Evolutionary conservation across 2,113 vertebrate genomes (phyloP).

Genomic region (Myrmecobius fasciatus): DNA sequence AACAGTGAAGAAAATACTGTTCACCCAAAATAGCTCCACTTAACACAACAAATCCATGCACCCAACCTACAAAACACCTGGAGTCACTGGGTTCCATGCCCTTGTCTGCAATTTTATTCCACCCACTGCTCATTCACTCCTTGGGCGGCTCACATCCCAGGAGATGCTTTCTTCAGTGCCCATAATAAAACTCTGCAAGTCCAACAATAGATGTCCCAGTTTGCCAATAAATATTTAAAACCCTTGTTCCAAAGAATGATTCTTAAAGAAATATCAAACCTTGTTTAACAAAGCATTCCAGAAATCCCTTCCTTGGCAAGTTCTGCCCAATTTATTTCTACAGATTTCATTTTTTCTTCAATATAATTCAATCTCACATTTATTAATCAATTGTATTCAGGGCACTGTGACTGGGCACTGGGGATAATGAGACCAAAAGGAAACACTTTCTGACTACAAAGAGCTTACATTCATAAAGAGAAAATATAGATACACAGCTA

Average conservation of each 20-base stretch:
- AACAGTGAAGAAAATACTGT: background rate
- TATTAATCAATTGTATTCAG: background rate
- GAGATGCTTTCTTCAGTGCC: background rate
- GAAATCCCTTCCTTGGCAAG: background rate
- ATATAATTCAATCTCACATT: background rate
- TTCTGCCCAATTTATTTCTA: background rate
- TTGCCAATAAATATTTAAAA: constrained; percentile 4
- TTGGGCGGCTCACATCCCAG: background rate
- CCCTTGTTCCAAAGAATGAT: background rate
- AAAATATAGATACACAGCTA: background rate
- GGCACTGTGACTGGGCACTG: background rate
- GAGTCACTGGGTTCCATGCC: background rate
- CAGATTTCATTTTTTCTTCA: background rate
- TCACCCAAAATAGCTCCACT: background rate
- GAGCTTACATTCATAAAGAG: background rate
- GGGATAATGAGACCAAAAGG: background rate
- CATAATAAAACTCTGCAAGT: background rate
- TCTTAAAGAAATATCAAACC: background rate
- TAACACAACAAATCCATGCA: background rate
- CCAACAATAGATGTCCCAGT: background rate
- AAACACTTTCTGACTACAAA: background rate
- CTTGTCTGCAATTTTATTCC: background rate
- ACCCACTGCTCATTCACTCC: background rate
- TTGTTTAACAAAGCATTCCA: background rate
- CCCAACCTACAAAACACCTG: background rate